Evolutionary conservation across 2,797 vertebrate genomes (phyloP).

Genomic region (Micropoecilia bifurca): DNA sequence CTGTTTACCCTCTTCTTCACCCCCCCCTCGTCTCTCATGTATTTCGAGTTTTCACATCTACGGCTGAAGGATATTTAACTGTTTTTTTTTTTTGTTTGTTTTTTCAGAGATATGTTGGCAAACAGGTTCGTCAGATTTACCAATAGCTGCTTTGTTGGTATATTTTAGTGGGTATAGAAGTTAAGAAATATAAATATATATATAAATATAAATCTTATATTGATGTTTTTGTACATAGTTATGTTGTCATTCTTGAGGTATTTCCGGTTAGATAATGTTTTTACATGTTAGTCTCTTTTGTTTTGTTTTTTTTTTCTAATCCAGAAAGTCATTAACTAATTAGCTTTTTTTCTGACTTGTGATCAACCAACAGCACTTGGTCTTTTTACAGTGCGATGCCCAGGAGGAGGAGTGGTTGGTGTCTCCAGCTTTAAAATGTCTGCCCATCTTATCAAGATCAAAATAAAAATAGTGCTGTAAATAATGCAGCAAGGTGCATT

Average conservation of each 20-base stretch:
- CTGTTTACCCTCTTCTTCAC: constrained; percentile 10
- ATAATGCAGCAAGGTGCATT: constrained; percentile 82
- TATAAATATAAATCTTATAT: constrained; percentile 79
- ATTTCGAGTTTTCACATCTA: constrained; percentile 76
- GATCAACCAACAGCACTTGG: constrained; percentile 80
- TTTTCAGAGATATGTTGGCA: constrained; percentile 70
- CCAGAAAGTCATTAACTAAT: constrained; percentile 78
- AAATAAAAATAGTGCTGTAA: constrained; percentile 83
- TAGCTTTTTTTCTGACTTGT: constrained; percentile 69
- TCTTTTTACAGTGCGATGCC: constrained; percentile 68
- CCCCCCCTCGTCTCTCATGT: not conserved
- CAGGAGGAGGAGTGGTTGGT: constrained; percentile 56
- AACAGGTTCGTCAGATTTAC: constrained; percentile 89
- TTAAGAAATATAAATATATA: constrained; percentile 52
- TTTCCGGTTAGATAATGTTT: constrained; percentile 81
- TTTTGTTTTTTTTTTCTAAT: constrained; percentile 81
- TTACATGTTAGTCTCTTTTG: constrained; percentile 82
- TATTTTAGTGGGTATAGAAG: constrained; percentile 81
- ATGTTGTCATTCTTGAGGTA: constrained; percentile 82
- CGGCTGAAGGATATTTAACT: constrained; percentile 87
- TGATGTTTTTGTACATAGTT: constrained; percentile 84
- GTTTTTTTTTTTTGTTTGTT: constrained; percentile 43
- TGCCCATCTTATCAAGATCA: constrained; percentile 77
- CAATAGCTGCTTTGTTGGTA: constrained; percentile 93
- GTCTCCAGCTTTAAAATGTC: constrained; percentile 74